Conservation (phyloP, 2,113 vertebrate genomes). For the Larimichthys crocea region DNA sequence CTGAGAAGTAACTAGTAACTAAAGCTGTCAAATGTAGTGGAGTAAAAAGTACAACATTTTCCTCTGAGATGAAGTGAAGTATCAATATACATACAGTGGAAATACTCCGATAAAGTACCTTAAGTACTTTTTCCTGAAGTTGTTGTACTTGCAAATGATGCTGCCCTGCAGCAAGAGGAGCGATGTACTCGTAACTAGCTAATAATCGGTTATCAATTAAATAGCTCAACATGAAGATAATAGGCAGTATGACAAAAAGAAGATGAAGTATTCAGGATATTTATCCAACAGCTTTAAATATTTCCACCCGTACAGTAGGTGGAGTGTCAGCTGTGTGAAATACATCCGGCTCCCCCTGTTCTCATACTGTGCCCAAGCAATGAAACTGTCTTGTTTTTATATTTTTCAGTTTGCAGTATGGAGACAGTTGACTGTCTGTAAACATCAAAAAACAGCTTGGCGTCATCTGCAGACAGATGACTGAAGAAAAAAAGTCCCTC, state of each 20-base stretch:
- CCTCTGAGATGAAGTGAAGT: no score
- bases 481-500: neutral
- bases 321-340: neutral
- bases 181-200: neutral
- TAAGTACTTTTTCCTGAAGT: no score
- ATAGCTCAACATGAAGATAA: neutral
- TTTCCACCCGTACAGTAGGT: neutral
- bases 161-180: no score
- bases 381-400: neutral
- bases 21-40: no score
- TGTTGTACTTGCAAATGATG: no score
- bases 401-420: neutral
- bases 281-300: neutral
- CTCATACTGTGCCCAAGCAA: neutral
- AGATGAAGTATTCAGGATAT: neutral
- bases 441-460: neutral
- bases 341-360: no score
- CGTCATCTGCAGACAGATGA: slow-evolving; percentile 5
- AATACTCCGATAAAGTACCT: no score
- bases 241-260: neutral
- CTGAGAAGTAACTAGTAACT: no score
- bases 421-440: neutral
- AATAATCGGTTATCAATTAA: neutral
- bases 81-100: no score
- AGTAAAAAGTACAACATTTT: no score